These are phyloP conservation scores for Peromyscus nudipes DNA, from an alignment of 2,797 vertebrate genomes.

Conservation along the genomic window DNA sequence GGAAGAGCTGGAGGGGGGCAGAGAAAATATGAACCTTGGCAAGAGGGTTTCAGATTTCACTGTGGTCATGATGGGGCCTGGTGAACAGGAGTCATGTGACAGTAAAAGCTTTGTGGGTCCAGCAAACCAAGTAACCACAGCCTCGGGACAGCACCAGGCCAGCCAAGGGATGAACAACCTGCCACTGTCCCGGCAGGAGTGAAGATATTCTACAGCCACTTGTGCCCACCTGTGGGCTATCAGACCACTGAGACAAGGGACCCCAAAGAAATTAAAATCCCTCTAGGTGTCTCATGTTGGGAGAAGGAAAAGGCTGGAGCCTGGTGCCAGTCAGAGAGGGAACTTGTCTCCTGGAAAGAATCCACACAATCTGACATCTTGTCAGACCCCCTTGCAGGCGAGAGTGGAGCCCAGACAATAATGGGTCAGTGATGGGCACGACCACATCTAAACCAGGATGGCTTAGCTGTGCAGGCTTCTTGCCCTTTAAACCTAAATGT, in stretches of 20 bases:
- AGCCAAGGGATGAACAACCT: neutral
- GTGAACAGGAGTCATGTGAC: neutral
- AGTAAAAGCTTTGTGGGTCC: neutral
- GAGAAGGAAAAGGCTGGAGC: neutral
- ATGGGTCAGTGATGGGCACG: neutral
- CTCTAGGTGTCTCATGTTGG: neutral
- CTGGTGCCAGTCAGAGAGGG: neutral
- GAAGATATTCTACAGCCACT: neutral
- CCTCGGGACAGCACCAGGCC: rapidly evolving
- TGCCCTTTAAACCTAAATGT: neutral
- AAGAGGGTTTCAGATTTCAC: neutral
- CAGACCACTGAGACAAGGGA: no score
- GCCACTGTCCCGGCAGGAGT: neutral
- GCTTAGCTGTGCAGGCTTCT: neutral
- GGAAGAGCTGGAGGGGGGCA: rapidly evolving
- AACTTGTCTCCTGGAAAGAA: neutral
- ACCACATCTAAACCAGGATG: neutral
- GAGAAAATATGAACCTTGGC: neutral
- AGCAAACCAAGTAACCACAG: no score
- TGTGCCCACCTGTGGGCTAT: neutral
- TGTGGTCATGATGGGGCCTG: no score
- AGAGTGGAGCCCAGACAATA: neutral
- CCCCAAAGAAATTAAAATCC: neutral
- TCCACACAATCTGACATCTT: no score
- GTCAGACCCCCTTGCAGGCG: neutral